These are phyloP conservation scores for Ypsolopha sequella DNA, from an alignment of 2,888 invertebrate genomes.

Conservation along the genomic window DNA sequence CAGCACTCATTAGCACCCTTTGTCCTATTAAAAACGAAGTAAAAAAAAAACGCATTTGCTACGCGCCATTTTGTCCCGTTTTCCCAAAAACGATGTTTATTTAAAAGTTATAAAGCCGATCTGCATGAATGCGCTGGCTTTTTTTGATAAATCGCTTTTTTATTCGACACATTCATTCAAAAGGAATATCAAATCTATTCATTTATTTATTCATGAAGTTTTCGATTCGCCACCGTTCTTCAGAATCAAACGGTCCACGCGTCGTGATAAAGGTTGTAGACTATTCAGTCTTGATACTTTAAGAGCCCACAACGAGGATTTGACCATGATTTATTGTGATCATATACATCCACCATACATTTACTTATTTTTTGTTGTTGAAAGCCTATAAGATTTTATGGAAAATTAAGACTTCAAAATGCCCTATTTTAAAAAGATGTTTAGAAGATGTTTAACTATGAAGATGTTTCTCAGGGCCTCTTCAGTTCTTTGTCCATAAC, in stretches of 20 bases:
- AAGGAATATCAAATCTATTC: slow-evolving; percentile 59
- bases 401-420: too few relatives aligned
- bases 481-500: too few relatives aligned
- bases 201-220: slow-evolving; percentile 61
- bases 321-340: too few relatives aligned
- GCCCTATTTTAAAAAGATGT: too few relatives aligned
- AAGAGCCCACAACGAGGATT: neutral
- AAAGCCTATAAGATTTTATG: too few relatives aligned
- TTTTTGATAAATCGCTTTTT: slow-evolving; percentile 67
- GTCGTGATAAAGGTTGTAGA: slow-evolving; percentile 30
- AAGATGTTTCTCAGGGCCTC: too few relatives aligned
- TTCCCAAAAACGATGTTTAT: slow-evolving; percentile 64
- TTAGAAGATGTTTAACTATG: too few relatives aligned
- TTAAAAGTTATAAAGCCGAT: slow-evolving; percentile 61
- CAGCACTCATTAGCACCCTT: slow-evolving; percentile 63
- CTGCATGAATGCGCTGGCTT: slow-evolving; percentile 39
- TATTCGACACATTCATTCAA: slow-evolving; percentile 57
- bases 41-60: slow-evolving; percentile 33
- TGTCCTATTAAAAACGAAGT: slow-evolving; percentile 39
- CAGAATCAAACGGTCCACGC: slow-evolving; percentile 27
- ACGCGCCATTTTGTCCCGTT: slow-evolving; percentile 49
- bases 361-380: too few relatives aligned
- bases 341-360: too few relatives aligned
- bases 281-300: slow-evolving; percentile 19
- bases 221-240: slow-evolving; percentile 66